Evolutionary conservation across 2,888 invertebrate genomes (phyloP).

Genomic region (Caenorhabditis panamensis): DNA sequence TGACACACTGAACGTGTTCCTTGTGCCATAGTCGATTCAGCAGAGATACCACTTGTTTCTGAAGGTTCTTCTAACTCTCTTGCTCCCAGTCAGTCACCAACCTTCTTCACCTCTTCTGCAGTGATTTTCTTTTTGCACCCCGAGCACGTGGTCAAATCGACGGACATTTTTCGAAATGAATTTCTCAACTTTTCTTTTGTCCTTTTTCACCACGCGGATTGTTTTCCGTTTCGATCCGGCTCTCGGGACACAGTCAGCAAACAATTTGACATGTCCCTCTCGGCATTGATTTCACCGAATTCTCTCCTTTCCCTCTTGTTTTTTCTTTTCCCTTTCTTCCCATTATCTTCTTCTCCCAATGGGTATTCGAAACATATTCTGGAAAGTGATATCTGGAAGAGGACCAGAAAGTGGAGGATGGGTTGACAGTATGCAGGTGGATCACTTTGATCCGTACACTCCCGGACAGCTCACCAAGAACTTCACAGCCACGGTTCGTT

Average conservation of each 20-base stretch:
- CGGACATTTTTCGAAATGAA: constrained; percentile 18
- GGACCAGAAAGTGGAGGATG: constrained; percentile 50
- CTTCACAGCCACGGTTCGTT: constrained; percentile 56
- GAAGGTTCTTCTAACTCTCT: not conserved
- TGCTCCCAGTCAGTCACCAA: not conserved
- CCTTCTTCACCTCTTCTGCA: constrained; percentile 39
- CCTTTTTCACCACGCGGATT: not conserved
- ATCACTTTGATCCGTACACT: constrained; percentile 62
- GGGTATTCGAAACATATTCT: constrained; percentile 57
- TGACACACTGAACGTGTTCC: constrained; percentile 38
- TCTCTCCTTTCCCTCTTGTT: not conserved
- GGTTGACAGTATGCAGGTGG: constrained; percentile 55
- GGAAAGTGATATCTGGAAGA: constrained; percentile 56
- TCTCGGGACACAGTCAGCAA: not conserved
- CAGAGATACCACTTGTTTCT: constrained; percentile 30
- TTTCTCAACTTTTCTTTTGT: constrained; percentile 2
- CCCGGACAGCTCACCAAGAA: constrained; percentile 57
- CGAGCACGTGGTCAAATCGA: constrained; percentile 40
- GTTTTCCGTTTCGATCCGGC: constrained; percentile 12
- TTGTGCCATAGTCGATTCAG: constrained; percentile 50
- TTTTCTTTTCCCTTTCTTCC: not conserved
- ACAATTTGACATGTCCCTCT: constrained; percentile 25
- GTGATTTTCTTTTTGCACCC: constrained; percentile 34
- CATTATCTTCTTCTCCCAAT: not conserved
- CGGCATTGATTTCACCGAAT: too few species aligned